Base-by-base conservation (phyloP, 1,140 invertebrate species). In the Drosophila nannoptera region DNA sequence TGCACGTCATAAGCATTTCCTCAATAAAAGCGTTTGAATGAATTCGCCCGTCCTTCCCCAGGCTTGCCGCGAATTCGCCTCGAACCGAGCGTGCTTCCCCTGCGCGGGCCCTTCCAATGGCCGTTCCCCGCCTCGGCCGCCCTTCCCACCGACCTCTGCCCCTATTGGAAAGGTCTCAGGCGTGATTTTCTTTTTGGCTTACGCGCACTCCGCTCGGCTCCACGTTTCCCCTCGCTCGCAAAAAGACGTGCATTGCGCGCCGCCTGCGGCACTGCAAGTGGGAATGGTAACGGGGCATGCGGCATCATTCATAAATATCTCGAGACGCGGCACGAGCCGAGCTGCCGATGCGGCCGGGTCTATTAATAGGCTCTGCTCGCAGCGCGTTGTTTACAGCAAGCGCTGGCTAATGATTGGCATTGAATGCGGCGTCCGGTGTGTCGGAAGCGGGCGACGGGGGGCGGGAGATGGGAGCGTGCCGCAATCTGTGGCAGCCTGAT, bases 331-430 rank as follows among this genome's bases (percentile, higher is more conserved):
- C 46, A 48, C 53, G 46, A 50, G 43, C 42, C 43, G 75, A 12
- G 54, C 53, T 75, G 59, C 42, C 54, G 69, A 56, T 58, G 64
- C 38, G 65, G 49, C 42, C 1, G 22, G 22, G 14, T 59, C 72
- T 82, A 82, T 84, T 69, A 82, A 82, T 82, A 82, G 75, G 11
- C 42, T 5, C 2, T 14, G 40, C 40, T 43, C n/a, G 3, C 12
- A 4, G 40, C 14, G 42, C 58, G 49, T 59, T 70, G 71, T 74
- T 69, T 73, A 67, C 50, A 64, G 55, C 54, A 45, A 50, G 22
- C 46, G 38, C 38, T 58, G 67, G 14, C 67, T 69, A 69, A 69
- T 72, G 76, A 71, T 71, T 74, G 72, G 72, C 72, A 74, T 74
- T 74, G 72, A 58, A 52, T 48, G 60, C 43, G 38, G 22, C 45